Percentiles rank a stretch among this genome's conserved stretches.
Conservation (phyloP, 1,140 invertebrate genomes). For the Bombus haemorrhoidalis region DNA sequence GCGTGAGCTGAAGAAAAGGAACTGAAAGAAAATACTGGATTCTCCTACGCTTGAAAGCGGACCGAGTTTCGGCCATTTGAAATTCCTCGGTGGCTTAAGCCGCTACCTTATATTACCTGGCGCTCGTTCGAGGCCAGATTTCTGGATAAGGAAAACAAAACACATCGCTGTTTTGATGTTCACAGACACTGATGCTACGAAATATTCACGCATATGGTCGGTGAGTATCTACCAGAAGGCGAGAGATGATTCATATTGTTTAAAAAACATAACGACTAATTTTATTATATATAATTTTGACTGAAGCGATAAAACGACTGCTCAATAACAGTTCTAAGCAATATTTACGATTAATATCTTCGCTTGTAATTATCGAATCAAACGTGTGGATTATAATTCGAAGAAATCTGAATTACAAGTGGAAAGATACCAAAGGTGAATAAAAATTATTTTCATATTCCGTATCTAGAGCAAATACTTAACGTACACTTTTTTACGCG, state of each 20-base stretch:
- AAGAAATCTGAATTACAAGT: background rate
- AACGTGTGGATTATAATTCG: background rate
- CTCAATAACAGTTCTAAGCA: background rate
- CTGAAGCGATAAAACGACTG: background rate
- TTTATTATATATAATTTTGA: background rate
- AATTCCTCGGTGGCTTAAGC: slow-evolving; percentile 45
- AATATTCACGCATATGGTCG: background rate
- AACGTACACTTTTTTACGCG: too few species aligned
- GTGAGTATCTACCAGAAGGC: background rate
- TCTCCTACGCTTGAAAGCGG: slow-evolving; percentile 37
- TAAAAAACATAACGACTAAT: background rate
- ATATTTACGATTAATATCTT: background rate
- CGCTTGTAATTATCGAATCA: background rate
- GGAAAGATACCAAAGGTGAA: too few species aligned
- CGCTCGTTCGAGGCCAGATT: background rate
- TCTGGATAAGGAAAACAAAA: slow-evolving; percentile 2
- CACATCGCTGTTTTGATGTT: background rate
- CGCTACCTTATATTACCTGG: slow-evolving; percentile 39
- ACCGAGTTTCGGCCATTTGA: slow-evolving; percentile 30
- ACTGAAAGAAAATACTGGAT: slow-evolving; percentile 52
- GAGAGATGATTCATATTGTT: background rate
- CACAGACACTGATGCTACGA: background rate
- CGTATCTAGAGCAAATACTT: too few species aligned
- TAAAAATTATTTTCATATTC: too few species aligned
- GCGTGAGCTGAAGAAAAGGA: slow-evolving; percentile 61